Evolutionary conservation across 92 coral and sea anemone species (phyloP).

Genomic region (Epizoanthus scotinus): DNA sequence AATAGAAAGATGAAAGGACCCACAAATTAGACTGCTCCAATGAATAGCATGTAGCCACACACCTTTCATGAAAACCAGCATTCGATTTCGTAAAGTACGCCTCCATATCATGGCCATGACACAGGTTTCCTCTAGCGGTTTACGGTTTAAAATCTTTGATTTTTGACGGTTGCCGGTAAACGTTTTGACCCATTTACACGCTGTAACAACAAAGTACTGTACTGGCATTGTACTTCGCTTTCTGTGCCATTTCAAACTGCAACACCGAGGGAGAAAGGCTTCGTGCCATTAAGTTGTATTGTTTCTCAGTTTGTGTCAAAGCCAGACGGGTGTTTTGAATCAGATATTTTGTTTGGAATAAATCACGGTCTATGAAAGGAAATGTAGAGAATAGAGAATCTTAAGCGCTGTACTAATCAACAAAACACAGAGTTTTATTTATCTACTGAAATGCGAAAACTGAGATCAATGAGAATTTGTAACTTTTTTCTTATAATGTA

Average conservation of each 20-base stretch:
- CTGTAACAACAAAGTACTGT: no score
- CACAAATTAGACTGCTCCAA: neutral
- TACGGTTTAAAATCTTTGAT: no score
- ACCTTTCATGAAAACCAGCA: neutral
- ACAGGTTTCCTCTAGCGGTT: no score
- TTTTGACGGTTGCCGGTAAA: no score
- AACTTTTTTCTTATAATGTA: no score
- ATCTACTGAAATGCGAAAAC: neutral
- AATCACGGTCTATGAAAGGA: neutral
- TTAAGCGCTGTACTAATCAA: no score
- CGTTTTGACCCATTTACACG: no score
- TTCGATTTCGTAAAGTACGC: neutral
- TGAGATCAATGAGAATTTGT: neutral
- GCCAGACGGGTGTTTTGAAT: neutral
- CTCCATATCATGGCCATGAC: no score
- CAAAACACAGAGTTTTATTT: neutral
- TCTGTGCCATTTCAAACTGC: neutral
- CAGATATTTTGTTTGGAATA: conserved; percentile 2
- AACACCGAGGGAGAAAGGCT: neutral
- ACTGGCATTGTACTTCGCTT: neutral
- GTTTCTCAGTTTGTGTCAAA: neutral
- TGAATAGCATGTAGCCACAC: neutral
- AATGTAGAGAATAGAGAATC: neutral
- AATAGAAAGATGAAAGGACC: no score
- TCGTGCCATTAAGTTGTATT: neutral